These are phyloP conservation scores for Rhagium mordax DNA, from an alignment of 2,888 invertebrate species.

Conservation along the genomic window DNA sequence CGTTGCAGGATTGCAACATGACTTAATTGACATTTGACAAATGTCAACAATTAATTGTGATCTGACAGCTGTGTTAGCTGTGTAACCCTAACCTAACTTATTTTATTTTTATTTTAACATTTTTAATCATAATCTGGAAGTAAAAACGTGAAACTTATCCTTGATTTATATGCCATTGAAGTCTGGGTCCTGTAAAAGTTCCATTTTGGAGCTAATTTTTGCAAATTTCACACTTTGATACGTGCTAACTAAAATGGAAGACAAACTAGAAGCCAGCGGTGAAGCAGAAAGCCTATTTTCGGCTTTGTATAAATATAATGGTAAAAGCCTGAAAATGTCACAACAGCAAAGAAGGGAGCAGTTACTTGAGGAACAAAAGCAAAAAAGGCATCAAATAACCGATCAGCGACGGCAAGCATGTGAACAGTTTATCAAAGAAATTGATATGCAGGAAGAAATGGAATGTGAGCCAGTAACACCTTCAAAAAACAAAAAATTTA, in stretches of 20 bases:
- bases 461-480: constrained; percentile 59
- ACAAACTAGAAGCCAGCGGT: background rate
- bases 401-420: constrained; percentile 73
- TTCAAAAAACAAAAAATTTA: constrained; percentile 52
- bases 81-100: too few relatives aligned
- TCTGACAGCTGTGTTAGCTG: too few relatives aligned
- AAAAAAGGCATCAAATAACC: constrained; percentile 69
- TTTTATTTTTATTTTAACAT: too few relatives aligned
- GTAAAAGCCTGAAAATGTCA: constrained; percentile 46
- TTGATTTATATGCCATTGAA: too few relatives aligned
- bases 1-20: too few relatives aligned
- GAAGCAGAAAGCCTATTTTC: constrained; percentile 26
- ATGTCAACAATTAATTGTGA: too few relatives aligned
- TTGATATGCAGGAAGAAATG: constrained; percentile 59
- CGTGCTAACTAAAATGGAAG: background rate
- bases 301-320: constrained; percentile 53
- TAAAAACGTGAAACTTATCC: background rate
- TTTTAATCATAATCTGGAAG: too few relatives aligned
- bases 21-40: too few relatives aligned
- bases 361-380: constrained; percentile 74
- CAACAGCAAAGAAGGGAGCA: constrained; percentile 70
- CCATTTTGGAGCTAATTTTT: background rate
- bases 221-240: too few relatives aligned
- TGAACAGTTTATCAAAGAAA: constrained; percentile 64
- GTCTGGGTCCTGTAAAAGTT: background rate